phyloP scores from a whole-genome alignment of 2,113 vertebrate genomes.

The Anolis carolinensis region DNA sequence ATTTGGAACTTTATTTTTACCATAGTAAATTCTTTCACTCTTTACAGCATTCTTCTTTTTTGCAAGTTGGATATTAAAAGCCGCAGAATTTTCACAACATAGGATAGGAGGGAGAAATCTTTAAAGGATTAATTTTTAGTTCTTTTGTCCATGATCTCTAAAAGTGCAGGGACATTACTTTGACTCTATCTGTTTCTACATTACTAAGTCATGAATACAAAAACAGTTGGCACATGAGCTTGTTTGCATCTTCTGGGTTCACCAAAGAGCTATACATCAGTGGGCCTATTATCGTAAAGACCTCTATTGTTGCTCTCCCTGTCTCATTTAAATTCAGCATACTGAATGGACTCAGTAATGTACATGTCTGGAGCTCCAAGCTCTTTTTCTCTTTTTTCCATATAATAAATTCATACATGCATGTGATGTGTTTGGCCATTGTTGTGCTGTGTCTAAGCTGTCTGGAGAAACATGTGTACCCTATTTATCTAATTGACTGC shows the following conservation, averaged over 20 bases:
- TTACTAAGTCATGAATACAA: slow-evolving; percentile 39
- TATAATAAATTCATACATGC: slow-evolving; percentile 68
- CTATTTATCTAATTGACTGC: slow-evolving; percentile 72
- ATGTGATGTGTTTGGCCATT: slow-evolving; percentile 69
- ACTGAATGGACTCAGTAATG: slow-evolving; percentile 58
- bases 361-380: slow-evolving; percentile 21
- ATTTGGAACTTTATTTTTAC: background rate
- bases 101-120: too few species aligned
- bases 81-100: background rate
- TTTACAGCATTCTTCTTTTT: background rate
- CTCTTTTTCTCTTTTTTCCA: slow-evolving; percentile 48
- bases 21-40: slow-evolving; percentile 12
- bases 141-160: background rate
- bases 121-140: background rate
- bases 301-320: slow-evolving; percentile 58
- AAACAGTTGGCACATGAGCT: slow-evolving; percentile 64
- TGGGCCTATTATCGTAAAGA: slow-evolving; percentile 60
- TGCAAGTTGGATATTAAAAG: background rate
- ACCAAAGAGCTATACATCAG: slow-evolving; percentile 53
- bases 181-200: background rate
- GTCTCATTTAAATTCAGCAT: slow-evolving; percentile 56
- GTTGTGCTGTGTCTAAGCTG: slow-evolving; percentile 65
- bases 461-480: slow-evolving; percentile 67
- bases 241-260: slow-evolving; percentile 57
- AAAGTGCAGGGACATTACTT: background rate